Evolutionary conservation across 2,888 invertebrate genomes (phyloP).

Genomic region (Oegoconia quadripuncta): DNA sequence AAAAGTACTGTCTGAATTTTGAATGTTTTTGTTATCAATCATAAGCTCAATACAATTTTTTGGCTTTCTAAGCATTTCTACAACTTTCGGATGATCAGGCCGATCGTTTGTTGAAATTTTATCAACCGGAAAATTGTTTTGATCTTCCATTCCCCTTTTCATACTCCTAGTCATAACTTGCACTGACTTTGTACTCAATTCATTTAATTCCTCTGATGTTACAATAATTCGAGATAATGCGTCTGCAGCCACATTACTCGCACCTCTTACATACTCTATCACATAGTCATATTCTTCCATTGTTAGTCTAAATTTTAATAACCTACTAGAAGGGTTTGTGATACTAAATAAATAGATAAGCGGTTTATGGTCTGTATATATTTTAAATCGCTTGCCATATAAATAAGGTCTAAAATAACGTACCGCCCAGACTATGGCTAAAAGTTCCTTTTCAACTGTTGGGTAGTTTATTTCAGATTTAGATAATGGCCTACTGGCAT

Average conservation of each 20-base stretch:
- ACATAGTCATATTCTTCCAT: slow-evolving; percentile 12
- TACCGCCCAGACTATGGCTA: not conserved
- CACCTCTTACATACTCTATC: slow-evolving; percentile 12
- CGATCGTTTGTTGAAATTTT: slow-evolving; percentile 4
- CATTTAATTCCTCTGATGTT: slow-evolving; percentile 16
- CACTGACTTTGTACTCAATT: slow-evolving; percentile 6
- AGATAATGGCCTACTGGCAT: slow-evolving; percentile 3
- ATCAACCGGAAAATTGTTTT: not conserved
- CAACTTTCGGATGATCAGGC: slow-evolving; percentile 22
- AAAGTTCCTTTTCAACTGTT: slow-evolving; percentile 3
- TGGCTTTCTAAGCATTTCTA: slow-evolving; percentile 15
- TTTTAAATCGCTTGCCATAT: too few relatives aligned
- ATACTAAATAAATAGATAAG: too few relatives aligned
- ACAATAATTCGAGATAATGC: slow-evolving; percentile 9
- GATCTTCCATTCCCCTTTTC: not conserved
- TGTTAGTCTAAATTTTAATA: slow-evolving; percentile 9
- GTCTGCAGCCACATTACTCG: slow-evolving; percentile 11
- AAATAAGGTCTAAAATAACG: too few relatives aligned
- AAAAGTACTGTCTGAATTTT: too few relatives aligned
- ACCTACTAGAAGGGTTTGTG: slow-evolving; percentile 12
- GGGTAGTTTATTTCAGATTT: slow-evolving; percentile 3
- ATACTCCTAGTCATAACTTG: slow-evolving; percentile 12
- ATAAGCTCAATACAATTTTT: slow-evolving; percentile 6
- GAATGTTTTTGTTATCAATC: not conserved
- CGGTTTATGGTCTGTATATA: too few relatives aligned